phyloP scores from a whole-genome alignment of 2,113 vertebrate species.

The Vimba vimba region DNA sequence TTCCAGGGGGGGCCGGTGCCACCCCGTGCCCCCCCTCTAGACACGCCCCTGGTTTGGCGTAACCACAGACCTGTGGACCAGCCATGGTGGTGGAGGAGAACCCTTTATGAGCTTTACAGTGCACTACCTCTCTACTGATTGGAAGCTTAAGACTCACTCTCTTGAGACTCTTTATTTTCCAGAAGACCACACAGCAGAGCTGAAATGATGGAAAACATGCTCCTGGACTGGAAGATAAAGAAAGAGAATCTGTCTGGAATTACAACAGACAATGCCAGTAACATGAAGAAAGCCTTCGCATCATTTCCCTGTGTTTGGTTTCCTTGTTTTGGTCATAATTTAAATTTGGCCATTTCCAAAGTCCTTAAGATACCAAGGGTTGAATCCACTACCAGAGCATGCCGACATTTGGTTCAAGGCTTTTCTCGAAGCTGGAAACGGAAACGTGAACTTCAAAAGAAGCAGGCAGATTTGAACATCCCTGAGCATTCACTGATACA shows the following conservation, averaged over 20 bases:
- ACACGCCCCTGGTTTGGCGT: too few relatives aligned
- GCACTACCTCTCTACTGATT: too few relatives aligned
- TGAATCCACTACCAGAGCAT: not conserved
- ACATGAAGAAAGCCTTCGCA: not conserved
- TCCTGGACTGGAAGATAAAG: not conserved
- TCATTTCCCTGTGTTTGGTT: not conserved
- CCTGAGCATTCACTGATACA: not conserved
- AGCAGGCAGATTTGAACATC: not conserved
- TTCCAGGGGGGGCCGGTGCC: too few relatives aligned
- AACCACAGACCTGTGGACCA: too few relatives aligned
- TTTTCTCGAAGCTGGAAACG: not conserved
- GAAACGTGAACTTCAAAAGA: not conserved
- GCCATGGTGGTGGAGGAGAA: too few relatives aligned
- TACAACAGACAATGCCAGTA: not conserved
- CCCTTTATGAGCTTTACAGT: too few relatives aligned
- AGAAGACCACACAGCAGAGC: not conserved
- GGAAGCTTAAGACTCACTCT: too few relatives aligned
- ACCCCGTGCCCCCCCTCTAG: too few relatives aligned
- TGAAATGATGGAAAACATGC: not conserved
- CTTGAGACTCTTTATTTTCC: too few relatives aligned
- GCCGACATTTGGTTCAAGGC: not conserved
- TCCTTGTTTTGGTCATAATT: not conserved
- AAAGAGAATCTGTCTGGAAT: not conserved
- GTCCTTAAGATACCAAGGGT: slow-evolving; percentile 15
- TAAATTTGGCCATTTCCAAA: not conserved